Percentiles rank a stretch among this genome's conserved stretches.
Evolutionary conservation across 1,140 invertebrate genomes (phyloP).

Genomic region (Trypoxylus dichotomus): DNA sequence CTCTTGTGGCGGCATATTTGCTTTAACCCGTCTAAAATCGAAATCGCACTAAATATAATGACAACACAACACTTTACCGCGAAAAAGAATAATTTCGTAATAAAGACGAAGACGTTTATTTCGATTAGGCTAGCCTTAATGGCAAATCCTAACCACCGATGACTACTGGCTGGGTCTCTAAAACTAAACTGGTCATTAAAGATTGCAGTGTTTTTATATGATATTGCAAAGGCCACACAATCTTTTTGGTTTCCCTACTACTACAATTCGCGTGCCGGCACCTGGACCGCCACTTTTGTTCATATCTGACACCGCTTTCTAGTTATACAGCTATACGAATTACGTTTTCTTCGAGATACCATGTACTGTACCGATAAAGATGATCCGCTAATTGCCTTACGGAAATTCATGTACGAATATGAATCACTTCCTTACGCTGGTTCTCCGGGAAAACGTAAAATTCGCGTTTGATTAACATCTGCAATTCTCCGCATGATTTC

Average conservation of each 20-base stretch:
- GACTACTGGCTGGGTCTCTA: conserved; percentile 9
- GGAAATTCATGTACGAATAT: background rate
- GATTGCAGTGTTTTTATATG: conserved; percentile 31
- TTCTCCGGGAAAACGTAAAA: background rate
- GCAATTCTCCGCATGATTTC: too few relatives aligned
- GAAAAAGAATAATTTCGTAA: background rate
- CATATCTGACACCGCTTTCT: background rate
- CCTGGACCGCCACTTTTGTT: conserved; percentile 5
- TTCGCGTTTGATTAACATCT: background rate
- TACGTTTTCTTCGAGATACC: background rate
- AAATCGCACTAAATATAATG: background rate
- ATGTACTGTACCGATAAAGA: background rate
- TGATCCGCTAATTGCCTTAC: background rate
- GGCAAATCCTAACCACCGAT: conserved; percentile 27
- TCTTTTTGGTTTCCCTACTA: conserved; percentile 24
- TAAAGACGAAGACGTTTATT: conserved; percentile 18
- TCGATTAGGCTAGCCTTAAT: conserved; percentile 16
- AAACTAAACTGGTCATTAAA: conserved; percentile 27
- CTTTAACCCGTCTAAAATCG: background rate
- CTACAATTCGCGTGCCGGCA: background rate
- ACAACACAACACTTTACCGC: background rate
- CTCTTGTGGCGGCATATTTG: conserved; percentile 27
- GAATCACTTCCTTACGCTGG: background rate
- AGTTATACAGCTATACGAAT: background rate
- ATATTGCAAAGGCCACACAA: conserved; percentile 27